A percentile compares a stretch with the other conserved stretches of the same genome.
phyloP scores from a whole-genome alignment of 1,140 invertebrate genomes.

The Neoseiulus cucumeris region DNA sequence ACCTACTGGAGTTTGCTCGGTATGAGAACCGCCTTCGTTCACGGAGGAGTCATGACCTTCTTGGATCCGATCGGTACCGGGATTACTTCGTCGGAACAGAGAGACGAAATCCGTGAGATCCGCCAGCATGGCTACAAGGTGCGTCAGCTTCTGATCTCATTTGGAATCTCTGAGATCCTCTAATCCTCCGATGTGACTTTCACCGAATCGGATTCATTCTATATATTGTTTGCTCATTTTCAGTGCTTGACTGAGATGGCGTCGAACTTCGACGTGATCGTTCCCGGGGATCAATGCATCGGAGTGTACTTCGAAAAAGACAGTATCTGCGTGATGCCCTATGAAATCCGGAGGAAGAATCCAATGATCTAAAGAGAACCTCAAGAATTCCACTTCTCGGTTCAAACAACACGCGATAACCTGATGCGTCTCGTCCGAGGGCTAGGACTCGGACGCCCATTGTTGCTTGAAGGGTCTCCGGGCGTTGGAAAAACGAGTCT shows the following conservation, averaged over 20 bases:
- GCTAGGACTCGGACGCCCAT: slow-evolving; percentile 64
- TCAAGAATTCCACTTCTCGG: slow-evolving; percentile 38
- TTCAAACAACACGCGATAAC: slow-evolving; percentile 64
- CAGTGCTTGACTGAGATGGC: no score
- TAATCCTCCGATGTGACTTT: no score
- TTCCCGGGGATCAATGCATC: no score
- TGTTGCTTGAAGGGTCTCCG: slow-evolving; percentile 89
- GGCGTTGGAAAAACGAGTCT: slow-evolving; percentile 95
- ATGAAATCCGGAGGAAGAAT: no score
- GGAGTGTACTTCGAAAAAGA: no score
- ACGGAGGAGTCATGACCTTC: slow-evolving; percentile 74
- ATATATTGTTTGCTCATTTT: no score
- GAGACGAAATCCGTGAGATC: slow-evolving; percentile 39
- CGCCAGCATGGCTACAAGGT: slow-evolving; percentile 7
- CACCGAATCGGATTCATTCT: no score
- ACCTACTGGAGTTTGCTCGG: slow-evolving; percentile 19
- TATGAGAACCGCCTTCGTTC: slow-evolving; percentile 45
- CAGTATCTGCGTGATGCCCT: no score
- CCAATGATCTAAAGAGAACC: no score
- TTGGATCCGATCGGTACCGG: slow-evolving; percentile 60
- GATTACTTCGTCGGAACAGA: slow-evolving; percentile 29
- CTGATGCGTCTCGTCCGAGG: slow-evolving; percentile 60
- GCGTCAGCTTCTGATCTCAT: no score
- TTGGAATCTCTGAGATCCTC: no score
- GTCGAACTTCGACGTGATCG: no score